A percentile compares a stretch with the other conserved stretches of the same genome.
Conservation (phyloP, 2,113 vertebrate genomes). For the Sturnus vulgaris region DNA sequence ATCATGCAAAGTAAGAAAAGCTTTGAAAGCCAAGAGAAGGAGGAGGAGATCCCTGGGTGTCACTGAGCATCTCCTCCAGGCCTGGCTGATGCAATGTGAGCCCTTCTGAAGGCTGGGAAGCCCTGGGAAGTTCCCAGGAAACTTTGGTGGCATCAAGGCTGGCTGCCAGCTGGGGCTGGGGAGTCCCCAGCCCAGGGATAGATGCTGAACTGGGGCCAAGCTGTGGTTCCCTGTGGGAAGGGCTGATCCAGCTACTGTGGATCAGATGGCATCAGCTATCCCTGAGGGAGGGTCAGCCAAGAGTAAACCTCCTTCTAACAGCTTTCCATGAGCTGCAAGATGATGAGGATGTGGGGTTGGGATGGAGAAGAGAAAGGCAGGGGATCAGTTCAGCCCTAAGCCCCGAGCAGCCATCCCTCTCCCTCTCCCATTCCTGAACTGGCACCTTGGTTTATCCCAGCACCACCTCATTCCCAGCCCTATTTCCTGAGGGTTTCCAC, state of each 20-base stretch:
- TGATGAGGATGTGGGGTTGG: accelerated
- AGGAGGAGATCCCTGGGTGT: neutral
- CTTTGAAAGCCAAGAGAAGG: neutral
- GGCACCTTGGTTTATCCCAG: neutral
- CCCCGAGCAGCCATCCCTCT: neutral
- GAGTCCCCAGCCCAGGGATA: neutral
- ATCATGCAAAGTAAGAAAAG: neutral
- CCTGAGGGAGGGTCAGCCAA: neutral
- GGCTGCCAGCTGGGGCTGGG: neutral
- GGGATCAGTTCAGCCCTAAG: neutral
- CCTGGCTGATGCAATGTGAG: neutral
- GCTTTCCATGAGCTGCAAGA: neutral
- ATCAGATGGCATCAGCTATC: neutral
- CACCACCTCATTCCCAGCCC: neutral
- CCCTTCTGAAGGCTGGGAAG: neutral
- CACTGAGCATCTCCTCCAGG: neutral
- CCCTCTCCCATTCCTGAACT: neutral
- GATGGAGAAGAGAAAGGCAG: neutral
- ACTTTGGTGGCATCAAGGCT: neutral
- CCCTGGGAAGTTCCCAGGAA: neutral
- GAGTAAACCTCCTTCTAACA: neutral
- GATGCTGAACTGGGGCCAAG: neutral
- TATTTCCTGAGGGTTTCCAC: neutral
- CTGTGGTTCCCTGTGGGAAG: neutral
- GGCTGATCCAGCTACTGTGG: neutral